phyloP scores from a whole-genome alignment of 2,113 vertebrate genomes.

The Micromys minutus region DNA sequence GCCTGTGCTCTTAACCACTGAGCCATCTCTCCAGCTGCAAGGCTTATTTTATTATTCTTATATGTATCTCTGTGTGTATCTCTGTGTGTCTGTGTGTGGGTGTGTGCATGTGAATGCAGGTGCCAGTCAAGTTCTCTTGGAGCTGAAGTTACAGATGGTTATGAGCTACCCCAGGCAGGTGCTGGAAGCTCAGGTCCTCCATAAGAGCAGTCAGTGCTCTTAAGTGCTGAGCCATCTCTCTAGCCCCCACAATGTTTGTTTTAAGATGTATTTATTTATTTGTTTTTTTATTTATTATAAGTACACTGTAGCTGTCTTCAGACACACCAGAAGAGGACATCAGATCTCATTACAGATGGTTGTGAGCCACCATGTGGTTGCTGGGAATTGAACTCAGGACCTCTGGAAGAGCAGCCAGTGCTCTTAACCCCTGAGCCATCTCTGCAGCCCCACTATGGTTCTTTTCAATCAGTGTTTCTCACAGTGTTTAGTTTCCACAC shows the following conservation, averaged over 20 bases:
- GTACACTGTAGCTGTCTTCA: too few species aligned
- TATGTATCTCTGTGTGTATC: not conserved
- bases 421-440: too few species aligned
- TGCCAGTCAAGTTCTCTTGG: not conserved
- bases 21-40: not conserved
- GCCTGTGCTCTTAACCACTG: not conserved
- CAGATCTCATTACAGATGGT: too few species aligned
- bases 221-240: not conserved
- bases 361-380: too few species aligned
- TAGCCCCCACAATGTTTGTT: not conserved
- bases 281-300: not conserved
- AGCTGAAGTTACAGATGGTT: not conserved
- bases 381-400: too few species aligned
- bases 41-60: not conserved
- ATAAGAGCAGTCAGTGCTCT: not conserved
- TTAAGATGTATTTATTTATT: not conserved
- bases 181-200: not conserved
- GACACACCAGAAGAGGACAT: too few species aligned
- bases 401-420: too few species aligned
- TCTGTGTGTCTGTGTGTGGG: not conserved
- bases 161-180: not conserved
- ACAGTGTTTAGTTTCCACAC: not conserved
- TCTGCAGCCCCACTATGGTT: not conserved
- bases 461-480: not conserved
- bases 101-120: not conserved